These are phyloP conservation scores for Littorina saxatilis DNA, from an alignment of 1,140 invertebrate genomes.

Conservation along the genomic window DNA sequence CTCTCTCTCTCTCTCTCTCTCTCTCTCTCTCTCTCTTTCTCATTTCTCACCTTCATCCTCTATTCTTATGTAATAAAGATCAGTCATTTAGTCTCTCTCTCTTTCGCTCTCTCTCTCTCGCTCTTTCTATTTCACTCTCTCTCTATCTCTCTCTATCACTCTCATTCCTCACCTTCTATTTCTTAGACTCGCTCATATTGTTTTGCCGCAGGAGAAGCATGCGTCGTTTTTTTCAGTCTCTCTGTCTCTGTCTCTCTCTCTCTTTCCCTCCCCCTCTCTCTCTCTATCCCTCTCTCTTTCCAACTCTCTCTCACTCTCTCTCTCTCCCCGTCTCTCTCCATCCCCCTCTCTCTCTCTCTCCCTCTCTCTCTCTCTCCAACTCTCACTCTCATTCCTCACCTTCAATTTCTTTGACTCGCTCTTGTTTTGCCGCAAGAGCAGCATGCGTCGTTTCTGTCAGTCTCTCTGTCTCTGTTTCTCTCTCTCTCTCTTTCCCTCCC, in stretches of 20 bases:
- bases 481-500: neutral
- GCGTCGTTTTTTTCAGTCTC: too few species aligned
- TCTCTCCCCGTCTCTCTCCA: neutral
- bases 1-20: too few species aligned
- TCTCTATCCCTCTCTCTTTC: neutral
- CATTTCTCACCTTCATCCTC: too few species aligned
- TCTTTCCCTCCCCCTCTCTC: slow-evolving; percentile 1
- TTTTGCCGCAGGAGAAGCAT: too few species aligned
- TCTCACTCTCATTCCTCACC: slow-evolving; percentile 85
- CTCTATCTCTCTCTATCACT: too few species aligned
- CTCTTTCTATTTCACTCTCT: too few species aligned
- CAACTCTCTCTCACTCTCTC: neutral
- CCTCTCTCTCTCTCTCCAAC: neutral
- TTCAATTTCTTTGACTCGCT: slow-evolving; percentile 87
- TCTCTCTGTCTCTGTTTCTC: neutral
- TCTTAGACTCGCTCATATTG: too few species aligned
- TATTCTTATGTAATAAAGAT: too few species aligned
- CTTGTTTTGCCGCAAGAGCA: slow-evolving; percentile 90
- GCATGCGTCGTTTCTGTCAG: slow-evolving; percentile 79
- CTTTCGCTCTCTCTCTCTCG: too few species aligned
- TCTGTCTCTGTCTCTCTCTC: neutral
- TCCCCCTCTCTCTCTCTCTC: neutral
- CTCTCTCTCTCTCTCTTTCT: too few species aligned
- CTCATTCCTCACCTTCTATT: too few species aligned
- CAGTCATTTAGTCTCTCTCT: too few species aligned